Conservation (phyloP, 2,113 vertebrate species). For the Hystrix cristata region DNA sequence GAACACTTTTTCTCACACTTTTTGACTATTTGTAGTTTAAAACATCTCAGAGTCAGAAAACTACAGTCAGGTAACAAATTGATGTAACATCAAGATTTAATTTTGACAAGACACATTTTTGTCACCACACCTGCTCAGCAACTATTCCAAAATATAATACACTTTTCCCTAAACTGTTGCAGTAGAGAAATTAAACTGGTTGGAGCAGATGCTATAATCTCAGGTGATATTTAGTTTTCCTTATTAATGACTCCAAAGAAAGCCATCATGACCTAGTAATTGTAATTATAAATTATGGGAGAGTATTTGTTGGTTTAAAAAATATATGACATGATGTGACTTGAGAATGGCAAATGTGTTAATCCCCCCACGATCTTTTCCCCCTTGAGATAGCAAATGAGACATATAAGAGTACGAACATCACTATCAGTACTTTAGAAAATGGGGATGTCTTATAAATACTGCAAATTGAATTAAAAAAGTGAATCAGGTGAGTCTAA, state of each 20-base stretch:
- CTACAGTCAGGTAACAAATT: slow-evolving; percentile 26
- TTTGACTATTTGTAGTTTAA: background rate
- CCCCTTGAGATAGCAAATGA: background rate
- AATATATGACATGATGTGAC: background rate
- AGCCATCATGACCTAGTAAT: slow-evolving; percentile 16
- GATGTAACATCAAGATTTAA: slow-evolving; percentile 5
- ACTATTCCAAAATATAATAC: slow-evolving; percentile 25
- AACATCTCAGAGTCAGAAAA: background rate
- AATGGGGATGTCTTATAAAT: background rate
- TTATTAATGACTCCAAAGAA: slow-evolving; percentile 72
- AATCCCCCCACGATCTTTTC: background rate
- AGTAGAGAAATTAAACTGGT: slow-evolving; percentile 64
- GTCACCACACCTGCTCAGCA: slow-evolving; percentile 53
- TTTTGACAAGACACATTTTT: slow-evolving; percentile 29
- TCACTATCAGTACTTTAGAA: background rate
- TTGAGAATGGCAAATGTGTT: background rate
- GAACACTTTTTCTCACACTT: background rate
- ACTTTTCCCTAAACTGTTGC: slow-evolving; percentile 43
- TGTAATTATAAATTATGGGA: background rate
- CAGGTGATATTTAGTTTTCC: slow-evolving; percentile 14
- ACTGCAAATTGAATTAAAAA: background rate
- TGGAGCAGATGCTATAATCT: slow-evolving; percentile 65
- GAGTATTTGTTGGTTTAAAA: background rate
- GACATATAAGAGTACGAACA: background rate
- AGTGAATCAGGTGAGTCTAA: background rate